Conservation (phyloP, 2,797 vertebrate genomes). For the Xerus rutilus region DNA sequence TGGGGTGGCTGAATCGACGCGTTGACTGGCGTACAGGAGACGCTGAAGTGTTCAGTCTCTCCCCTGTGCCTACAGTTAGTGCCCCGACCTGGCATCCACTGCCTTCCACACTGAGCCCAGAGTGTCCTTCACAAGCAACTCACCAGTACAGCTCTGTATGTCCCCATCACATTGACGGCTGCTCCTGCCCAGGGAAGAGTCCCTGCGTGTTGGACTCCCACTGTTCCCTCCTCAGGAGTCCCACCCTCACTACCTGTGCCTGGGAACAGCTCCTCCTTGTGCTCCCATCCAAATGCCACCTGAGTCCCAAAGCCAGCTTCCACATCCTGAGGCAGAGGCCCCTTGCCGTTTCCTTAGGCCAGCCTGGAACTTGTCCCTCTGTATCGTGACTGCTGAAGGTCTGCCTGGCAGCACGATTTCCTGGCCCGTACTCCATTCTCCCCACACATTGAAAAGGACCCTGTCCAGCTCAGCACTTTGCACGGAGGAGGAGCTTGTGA, state of each 20-base stretch:
- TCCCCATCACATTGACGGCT: not conserved
- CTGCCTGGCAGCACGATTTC: not conserved
- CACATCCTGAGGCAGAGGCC: not conserved
- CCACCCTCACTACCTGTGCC: not conserved
- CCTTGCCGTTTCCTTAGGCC: not conserved
- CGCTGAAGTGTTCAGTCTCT: not conserved
- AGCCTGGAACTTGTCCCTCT: not conserved
- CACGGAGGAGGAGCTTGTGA: not conserved
- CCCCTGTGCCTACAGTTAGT: rapidly evolving
- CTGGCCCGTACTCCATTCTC: not conserved
- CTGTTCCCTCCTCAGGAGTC: rapidly evolving
- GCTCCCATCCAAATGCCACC: not conserved
- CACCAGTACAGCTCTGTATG: rapidly evolving
- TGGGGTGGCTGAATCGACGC: not conserved
- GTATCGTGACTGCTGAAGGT: rapidly evolving
- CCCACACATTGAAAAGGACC: not conserved
- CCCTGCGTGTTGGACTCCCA: rapidly evolving
- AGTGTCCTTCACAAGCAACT: too few species aligned
- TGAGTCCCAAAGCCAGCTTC: not conserved
- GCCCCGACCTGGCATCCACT: rapidly evolving
- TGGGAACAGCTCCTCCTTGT: not conserved
- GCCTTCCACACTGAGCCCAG: not conserved
- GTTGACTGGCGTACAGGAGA: rapidly evolving
- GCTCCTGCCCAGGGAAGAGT: not conserved
- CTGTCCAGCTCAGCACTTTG: not conserved